These are phyloP conservation scores for Cynaeus angustus DNA, from an alignment of 2,888 invertebrate species.

Conservation along the genomic window DNA sequence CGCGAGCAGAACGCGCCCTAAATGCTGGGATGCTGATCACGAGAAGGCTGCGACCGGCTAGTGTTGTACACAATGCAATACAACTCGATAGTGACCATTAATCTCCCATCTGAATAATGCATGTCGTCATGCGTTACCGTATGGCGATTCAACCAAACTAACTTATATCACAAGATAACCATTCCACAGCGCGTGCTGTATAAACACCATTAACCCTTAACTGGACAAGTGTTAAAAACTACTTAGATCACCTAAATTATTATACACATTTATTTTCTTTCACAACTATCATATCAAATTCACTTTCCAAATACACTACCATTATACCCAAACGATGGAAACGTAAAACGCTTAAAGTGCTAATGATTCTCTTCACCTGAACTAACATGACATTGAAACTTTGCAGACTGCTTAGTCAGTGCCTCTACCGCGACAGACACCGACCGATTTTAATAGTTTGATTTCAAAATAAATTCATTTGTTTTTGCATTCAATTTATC, in stretches of 20 bases:
- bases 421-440: neutral
- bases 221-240: constrained; percentile 40
- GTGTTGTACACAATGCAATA: constrained; percentile 61
- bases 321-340: neutral
- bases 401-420: constrained; percentile 4
- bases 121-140: constrained; percentile 62
- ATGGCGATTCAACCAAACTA: constrained; percentile 60
- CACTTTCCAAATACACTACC: neutral
- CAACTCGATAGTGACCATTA: constrained; percentile 63
- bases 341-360: neutral
- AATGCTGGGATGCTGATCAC: constrained; percentile 54
- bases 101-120: constrained; percentile 66
- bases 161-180: constrained; percentile 62
- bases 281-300: neutral
- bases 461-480: no score
- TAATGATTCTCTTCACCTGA: constrained; percentile 2
- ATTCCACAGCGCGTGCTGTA: constrained; percentile 61
- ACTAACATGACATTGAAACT: neutral
- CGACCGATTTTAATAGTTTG: neutral
- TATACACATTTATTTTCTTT: constrained; percentile 1
- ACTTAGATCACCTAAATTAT: constrained; percentile 24
- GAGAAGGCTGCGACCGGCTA: constrained; percentile 57
- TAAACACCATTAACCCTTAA: constrained; percentile 61
- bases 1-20: constrained; percentile 57
- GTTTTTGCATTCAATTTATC: no score